These are phyloP conservation scores for Oryzias javanicus DNA, from an alignment of 2,113 vertebrate genomes.

Conservation along the genomic window DNA sequence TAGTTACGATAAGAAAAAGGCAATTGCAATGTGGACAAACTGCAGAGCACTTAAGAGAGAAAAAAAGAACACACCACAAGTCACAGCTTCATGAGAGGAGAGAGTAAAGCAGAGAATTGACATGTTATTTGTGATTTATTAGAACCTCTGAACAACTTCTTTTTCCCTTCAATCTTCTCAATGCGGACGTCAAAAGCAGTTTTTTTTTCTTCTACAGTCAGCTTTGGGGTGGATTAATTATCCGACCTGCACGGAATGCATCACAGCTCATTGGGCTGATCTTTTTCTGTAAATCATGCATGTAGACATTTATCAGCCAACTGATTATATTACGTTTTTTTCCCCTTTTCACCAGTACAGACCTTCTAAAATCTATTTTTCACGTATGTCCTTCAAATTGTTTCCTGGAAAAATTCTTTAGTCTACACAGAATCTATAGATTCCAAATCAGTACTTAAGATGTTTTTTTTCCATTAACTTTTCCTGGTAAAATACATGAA, in stretches of 20 bases:
- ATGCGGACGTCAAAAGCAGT: conserved; percentile 9
- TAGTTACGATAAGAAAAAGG: conserved; percentile 19
- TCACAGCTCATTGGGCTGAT: neutral
- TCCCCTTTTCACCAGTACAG: too few species aligned
- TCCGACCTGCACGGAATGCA: conserved; percentile 6
- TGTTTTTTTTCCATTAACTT: too few species aligned
- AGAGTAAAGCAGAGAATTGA: conserved; percentile 16
- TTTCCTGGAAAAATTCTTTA: too few species aligned
- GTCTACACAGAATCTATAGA: too few species aligned
- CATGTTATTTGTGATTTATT: conserved; percentile 31
- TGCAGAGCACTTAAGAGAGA: conserved; percentile 19
- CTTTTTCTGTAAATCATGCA: too few species aligned
- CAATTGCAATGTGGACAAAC: conserved; percentile 29
- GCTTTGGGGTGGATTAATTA: conserved; percentile 16
- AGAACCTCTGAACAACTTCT: conserved; percentile 29
- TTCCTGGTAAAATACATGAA: too few species aligned
- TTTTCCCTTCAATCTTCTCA: conserved; percentile 15
- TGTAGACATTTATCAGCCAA: too few species aligned
- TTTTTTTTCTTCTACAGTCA: conserved; percentile 17
- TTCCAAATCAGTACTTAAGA: too few species aligned
- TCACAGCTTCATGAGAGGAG: conserved; percentile 34
- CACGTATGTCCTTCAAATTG: neutral
- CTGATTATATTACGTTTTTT: too few species aligned
- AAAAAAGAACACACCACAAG: conserved; percentile 39
- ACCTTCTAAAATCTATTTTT: neutral